Conservation (phyloP, 2,797 vertebrate species). For the Melopsittacus undulatus region DNA sequence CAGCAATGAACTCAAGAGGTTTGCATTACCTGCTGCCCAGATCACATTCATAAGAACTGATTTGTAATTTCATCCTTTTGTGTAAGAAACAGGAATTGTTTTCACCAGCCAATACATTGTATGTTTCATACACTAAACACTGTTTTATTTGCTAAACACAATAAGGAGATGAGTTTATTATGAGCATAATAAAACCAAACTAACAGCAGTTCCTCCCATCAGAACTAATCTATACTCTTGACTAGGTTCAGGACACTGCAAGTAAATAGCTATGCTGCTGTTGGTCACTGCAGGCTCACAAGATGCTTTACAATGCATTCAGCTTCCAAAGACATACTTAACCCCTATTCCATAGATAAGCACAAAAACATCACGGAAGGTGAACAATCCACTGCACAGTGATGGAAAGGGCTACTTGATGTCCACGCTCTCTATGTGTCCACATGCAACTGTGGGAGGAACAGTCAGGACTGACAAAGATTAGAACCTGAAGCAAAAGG, state of each 20-base stretch:
- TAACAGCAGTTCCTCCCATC: not conserved
- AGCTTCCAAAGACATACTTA: not conserved
- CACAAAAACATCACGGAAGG: not conserved
- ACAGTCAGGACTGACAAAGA: not conserved
- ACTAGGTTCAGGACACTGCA: not conserved
- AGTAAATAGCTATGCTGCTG: not conserved
- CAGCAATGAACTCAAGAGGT: not conserved
- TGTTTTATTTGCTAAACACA: not conserved
- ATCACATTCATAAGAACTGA: not conserved
- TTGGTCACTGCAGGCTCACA: not conserved
- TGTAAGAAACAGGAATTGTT: not conserved
- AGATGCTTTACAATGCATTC: not conserved
- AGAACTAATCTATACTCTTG: not conserved
- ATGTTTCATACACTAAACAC: not conserved
- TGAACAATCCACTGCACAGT: not conserved
- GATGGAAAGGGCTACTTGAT: not conserved
- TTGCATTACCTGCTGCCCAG: not conserved
- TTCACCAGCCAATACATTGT: not conserved
- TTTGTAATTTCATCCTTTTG: not conserved
- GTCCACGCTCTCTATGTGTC: not conserved
- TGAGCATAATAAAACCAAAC: not conserved
- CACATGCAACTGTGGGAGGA: not conserved
- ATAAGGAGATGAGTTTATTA: not conserved
- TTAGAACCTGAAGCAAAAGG: not conserved
- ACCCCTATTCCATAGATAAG: not conserved